Conservation (phyloP, 1,140 invertebrate species). For the Stratiolaelaps scimitus region DNA sequence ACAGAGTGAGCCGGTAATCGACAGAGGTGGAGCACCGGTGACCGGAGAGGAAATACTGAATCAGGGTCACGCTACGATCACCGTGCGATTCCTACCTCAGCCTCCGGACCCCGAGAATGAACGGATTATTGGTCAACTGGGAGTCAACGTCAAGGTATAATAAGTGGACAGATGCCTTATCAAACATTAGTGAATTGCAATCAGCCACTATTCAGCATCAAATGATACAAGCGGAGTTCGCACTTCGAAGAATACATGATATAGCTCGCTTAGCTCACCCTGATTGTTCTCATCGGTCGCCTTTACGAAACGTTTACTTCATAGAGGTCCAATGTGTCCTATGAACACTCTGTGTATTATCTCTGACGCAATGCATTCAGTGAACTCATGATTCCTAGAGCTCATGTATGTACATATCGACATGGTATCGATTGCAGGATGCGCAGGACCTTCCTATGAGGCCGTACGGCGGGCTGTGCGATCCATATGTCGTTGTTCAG, state of each 20-base stretch:
- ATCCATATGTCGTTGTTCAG: constrained; percentile 34
- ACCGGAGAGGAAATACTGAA: neutral
- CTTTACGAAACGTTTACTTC: too few species aligned
- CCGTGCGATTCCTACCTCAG: constrained; percentile 18
- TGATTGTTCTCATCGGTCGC: too few species aligned
- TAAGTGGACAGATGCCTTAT: too few species aligned
- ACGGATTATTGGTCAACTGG: constrained; percentile 15
- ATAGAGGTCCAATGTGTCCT: too few species aligned
- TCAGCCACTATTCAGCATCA: neutral
- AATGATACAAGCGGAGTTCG: too few species aligned
- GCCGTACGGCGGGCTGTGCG: constrained; percentile 34
- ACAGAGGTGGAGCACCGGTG: too few species aligned
- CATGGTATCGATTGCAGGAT: constrained; percentile 30
- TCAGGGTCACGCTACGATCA: constrained; percentile 12
- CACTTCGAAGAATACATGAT: too few species aligned
- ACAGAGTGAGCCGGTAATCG: too few species aligned
- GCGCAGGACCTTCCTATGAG: constrained; percentile 34
- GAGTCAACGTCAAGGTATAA: constrained; percentile 1
- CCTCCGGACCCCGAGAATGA: constrained; percentile 6
- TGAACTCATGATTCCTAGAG: neutral
- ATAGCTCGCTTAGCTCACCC: too few species aligned
- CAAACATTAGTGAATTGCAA: constrained; percentile 5
- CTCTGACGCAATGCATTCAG: neutral
- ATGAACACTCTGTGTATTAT: too few species aligned
- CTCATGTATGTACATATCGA: too few species aligned